Percentiles rank a stretch among this genome's conserved stretches.
phyloP scores from a whole-genome alignment of 2,113 vertebrate species.

The Elaphurus davidianus region DNA sequence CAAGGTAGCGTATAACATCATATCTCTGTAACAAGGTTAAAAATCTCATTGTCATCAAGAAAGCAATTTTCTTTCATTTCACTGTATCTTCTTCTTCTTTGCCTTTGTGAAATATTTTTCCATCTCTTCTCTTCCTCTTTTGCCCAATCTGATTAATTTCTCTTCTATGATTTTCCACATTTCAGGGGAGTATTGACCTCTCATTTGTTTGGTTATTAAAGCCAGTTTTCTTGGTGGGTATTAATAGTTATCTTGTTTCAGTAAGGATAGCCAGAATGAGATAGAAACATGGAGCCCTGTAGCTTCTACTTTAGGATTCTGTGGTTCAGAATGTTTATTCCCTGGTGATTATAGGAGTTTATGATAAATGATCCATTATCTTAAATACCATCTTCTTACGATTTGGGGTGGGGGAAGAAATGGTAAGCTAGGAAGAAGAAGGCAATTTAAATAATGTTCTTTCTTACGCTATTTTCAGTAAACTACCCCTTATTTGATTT shows the following conservation, averaged over 20 bases:
- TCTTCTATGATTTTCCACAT: conserved; percentile 7
- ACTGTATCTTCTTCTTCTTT: conserved; percentile 32
- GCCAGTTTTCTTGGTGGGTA: not conserved
- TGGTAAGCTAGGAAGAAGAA: not conserved
- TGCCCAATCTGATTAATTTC: conserved; percentile 43
- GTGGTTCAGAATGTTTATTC: not conserved
- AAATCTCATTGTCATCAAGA: conserved; percentile 31
- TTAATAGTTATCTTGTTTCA: not conserved
- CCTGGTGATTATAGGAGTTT: not conserved
- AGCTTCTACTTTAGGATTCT: not conserved
- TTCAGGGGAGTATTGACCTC: not conserved
- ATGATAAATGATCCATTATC: not conserved
- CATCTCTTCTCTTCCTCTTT: not conserved
- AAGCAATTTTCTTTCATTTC: not conserved
- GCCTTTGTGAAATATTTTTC: conserved; percentile 46
- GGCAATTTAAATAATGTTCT: not conserved
- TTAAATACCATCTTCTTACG: not conserved
- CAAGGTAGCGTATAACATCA: not conserved
- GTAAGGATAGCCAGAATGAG: not conserved
- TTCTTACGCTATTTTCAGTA: not conserved
- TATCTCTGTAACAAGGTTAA: not conserved
- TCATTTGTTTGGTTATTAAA: conserved; percentile 1
- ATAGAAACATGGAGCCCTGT: not conserved
- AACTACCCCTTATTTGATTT: not conserved
- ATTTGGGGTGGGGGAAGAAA: not conserved